phyloP scores from a whole-genome alignment of 2,797 vertebrate genomes.

The Pseudochirops corinnae region DNA sequence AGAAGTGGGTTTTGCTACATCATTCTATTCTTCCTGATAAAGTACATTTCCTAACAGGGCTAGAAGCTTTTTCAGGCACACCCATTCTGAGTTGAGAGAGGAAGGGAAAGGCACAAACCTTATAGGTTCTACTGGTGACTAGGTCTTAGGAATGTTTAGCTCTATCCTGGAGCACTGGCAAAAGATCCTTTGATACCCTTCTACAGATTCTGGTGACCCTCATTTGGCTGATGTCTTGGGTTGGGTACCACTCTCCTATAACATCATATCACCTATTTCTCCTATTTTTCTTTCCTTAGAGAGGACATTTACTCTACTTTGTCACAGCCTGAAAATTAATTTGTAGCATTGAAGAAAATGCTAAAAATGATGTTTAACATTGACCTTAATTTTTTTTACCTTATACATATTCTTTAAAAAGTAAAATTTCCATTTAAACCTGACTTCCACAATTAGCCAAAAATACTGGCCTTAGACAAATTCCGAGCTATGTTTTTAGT shows the following conservation, averaged over 20 bases:
- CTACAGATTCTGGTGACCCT: background rate
- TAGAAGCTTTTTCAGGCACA: background rate
- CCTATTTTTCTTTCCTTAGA: background rate
- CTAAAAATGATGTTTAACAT: no score
- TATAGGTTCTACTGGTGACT: background rate
- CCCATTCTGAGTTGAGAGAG: background rate
- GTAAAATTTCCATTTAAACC: background rate
- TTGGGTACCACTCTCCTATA: background rate
- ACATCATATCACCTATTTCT: background rate
- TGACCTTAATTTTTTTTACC: background rate
- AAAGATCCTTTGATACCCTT: background rate
- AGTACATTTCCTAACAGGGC: background rate
- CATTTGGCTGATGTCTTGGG: background rate
- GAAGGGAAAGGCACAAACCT: background rate
- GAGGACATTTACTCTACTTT: background rate
- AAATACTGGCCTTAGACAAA: constrained; percentile 29
- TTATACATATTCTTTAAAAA: background rate
- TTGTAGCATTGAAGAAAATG: background rate
- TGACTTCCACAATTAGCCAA: background rate
- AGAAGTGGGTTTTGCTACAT: background rate
- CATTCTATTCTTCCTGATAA: background rate
- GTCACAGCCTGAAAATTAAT: background rate
- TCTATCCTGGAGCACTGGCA: background rate
- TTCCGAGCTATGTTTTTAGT: constrained; percentile 15
- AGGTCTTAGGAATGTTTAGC: background rate